phyloP scores from a whole-genome alignment of 2,888 invertebrate genomes.

The Spodoptera picta region DNA sequence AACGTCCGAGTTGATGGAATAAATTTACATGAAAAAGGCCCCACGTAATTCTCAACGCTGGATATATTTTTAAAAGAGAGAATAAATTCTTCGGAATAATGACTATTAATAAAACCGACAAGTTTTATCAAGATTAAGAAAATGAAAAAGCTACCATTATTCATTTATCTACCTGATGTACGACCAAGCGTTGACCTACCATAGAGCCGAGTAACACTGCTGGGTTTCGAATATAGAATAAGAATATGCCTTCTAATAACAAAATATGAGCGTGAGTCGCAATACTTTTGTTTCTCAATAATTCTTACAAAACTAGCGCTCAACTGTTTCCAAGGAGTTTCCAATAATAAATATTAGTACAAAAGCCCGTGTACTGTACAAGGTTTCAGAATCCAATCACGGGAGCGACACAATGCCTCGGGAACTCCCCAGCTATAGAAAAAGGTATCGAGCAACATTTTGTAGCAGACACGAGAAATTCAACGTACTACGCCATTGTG shows the following conservation, averaged over 20 bases:
- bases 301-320: slow-evolving; percentile 16
- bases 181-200: slow-evolving; percentile 30
- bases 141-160: slow-evolving; percentile 47
- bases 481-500: slow-evolving; percentile 42
- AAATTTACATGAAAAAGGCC: slow-evolving; percentile 53
- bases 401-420: slow-evolving; percentile 38
- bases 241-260: slow-evolving; percentile 11
- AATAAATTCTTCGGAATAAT: slow-evolving; percentile 44
- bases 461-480: slow-evolving; percentile 29
- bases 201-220: slow-evolving; percentile 9
- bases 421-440: slow-evolving; percentile 34
- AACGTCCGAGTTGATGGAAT: slow-evolving; percentile 52
- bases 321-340: slow-evolving; percentile 18
- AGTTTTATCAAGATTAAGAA: slow-evolving; percentile 54
- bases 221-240: slow-evolving; percentile 22
- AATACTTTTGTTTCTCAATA: slow-evolving; percentile 4
- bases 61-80: slow-evolving; percentile 44
- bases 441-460: slow-evolving; percentile 26
- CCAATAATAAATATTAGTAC: slow-evolving; percentile 41
- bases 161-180: slow-evolving; percentile 47
- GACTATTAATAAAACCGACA: slow-evolving; percentile 55
- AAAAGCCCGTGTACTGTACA: slow-evolving; percentile 34
- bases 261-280: slow-evolving; percentile 20
- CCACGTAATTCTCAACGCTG: slow-evolving; percentile 39
- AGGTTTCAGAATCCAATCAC: slow-evolving; percentile 47